These are phyloP conservation scores for Anguilla obscura DNA, from an alignment of 2,797 vertebrate genomes.

Conservation along the genomic window DNA sequence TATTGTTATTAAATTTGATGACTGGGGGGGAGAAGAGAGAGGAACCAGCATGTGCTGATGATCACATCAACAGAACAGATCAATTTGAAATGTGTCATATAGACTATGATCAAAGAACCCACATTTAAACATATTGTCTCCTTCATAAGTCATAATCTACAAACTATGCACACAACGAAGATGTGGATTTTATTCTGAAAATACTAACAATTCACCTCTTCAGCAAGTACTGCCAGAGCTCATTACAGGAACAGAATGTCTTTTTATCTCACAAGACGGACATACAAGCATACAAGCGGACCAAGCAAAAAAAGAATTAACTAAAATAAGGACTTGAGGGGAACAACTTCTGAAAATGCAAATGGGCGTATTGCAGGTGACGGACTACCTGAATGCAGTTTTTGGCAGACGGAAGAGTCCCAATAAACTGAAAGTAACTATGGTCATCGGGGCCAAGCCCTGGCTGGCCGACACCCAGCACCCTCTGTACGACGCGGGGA, in stretches of 20 bases:
- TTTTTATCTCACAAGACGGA: not conserved
- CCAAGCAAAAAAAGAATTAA: not conserved
- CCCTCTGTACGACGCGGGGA: conserved; percentile 79
- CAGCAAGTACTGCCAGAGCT: not conserved
- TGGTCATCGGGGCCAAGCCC: conserved; percentile 78
- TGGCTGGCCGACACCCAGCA: conserved; percentile 78
- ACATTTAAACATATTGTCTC: not conserved
- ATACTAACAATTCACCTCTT: not conserved
- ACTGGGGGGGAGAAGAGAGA: not conserved
- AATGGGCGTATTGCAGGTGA: conserved; percentile 69
- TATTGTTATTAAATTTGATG: not conserved
- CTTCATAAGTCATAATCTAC: not conserved
- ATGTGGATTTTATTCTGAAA: not conserved
- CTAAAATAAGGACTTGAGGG: not conserved
- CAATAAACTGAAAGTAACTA: conserved; percentile 82
- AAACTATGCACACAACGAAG: not conserved
- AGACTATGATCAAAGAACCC: not conserved
- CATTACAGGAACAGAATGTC: not conserved
- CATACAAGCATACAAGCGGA: not conserved
- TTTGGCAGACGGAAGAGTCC: conserved; percentile 85
- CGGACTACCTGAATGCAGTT: conserved; percentile 76
- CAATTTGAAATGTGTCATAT: not conserved
- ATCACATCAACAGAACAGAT: not conserved
- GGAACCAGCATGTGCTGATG: not conserved
- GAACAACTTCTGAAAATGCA: not conserved